phyloP scores from a whole-genome alignment of 2,888 invertebrate species.

The Euzophera pinguis region DNA sequence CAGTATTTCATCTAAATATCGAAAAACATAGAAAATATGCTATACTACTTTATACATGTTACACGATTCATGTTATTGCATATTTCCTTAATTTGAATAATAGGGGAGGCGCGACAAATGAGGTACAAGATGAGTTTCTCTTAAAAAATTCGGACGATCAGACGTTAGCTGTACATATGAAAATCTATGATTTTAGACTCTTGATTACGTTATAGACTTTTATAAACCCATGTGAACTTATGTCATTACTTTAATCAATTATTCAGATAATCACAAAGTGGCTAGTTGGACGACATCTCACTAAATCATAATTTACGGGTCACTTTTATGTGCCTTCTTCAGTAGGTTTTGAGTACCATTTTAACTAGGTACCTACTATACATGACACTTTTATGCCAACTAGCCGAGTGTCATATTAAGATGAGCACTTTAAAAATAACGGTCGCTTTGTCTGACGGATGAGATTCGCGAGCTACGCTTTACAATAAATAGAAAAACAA shows the following conservation, averaged over 20 bases:
- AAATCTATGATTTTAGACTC: neutral
- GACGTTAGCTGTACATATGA: neutral
- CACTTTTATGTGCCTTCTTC: no score
- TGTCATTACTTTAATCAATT: no score
- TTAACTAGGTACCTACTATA: no score
- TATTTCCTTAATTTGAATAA: constrained; percentile 59
- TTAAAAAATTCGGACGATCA: neutral
- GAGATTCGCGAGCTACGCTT: constrained; percentile 29
- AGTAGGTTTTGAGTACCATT: no score
- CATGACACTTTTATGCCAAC: no score
- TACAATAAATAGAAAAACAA: constrained; percentile 16
- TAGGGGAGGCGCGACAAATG: constrained; percentile 39
- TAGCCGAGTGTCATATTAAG: no score
- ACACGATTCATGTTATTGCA: constrained; percentile 74
- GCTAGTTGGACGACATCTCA: neutral
- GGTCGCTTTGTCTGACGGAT: constrained; percentile 13
- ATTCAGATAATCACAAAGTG: neutral
- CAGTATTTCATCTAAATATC: constrained; percentile 73
- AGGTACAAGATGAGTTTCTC: constrained; percentile 1
- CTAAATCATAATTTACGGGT: neutral
- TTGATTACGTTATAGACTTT: neutral
- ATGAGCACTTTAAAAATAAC: neutral
- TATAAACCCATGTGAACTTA: neutral
- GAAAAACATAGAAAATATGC: constrained; percentile 73
- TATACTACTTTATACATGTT: constrained; percentile 69